Percentiles rank a stretch among this genome's conserved stretches.
These are phyloP conservation scores for Actinostola sp. DNA, from an alignment of 92 coral and sea anemone genomes.

Conservation along the genomic window DNA sequence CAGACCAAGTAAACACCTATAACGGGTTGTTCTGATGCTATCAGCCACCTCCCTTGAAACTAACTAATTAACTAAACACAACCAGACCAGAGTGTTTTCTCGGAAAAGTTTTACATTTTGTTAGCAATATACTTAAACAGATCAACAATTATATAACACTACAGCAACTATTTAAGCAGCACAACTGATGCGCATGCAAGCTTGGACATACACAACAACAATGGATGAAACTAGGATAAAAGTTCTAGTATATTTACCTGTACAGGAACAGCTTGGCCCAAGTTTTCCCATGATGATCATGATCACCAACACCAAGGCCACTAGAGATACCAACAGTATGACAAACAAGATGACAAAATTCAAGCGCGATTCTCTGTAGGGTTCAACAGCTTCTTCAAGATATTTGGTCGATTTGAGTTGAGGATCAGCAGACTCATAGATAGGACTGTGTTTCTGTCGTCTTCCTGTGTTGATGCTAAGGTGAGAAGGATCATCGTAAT, in stretches of 20 bases:
- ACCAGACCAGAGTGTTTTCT: too few relatives aligned
- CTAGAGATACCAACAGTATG: conserved; percentile 61
- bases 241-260: conserved; percentile 7
- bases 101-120: too few relatives aligned
- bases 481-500: conserved; percentile 22
- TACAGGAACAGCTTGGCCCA: conserved; percentile 40
- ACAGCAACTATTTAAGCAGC: too few relatives aligned
- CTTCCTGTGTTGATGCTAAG: background rate
- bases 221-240: too few relatives aligned
- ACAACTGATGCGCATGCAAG: too few relatives aligned
- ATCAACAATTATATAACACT: too few relatives aligned
- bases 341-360: conserved; percentile 53
- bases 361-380: conserved; percentile 39
- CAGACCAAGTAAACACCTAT: too few relatives aligned
- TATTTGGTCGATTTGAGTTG: background rate
- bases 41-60: too few relatives aligned
- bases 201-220: too few relatives aligned
- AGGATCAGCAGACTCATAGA: conserved; percentile 21
- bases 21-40: too few relatives aligned
- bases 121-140: too few relatives aligned
- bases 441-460: conserved; percentile 10
- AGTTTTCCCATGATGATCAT: conserved; percentile 66
- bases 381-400: background rate
- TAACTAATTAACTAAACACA: too few relatives aligned
- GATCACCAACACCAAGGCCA: conserved; percentile 59